Conservation (phyloP, 2,113 vertebrate genomes). For the Hypanus sabinus region DNA sequence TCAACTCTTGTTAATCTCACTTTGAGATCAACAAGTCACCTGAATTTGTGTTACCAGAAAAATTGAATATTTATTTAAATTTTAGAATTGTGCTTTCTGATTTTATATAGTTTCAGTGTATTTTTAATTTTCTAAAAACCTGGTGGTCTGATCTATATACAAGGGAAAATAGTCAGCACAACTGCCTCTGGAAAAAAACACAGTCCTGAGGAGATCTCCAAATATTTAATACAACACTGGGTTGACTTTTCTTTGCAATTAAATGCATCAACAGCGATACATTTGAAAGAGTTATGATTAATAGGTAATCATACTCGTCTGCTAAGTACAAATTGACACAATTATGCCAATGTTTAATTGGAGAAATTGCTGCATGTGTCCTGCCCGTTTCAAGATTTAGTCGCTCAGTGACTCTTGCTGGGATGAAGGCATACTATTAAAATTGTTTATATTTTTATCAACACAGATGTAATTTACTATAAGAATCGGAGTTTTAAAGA, state of each 20-base stretch:
- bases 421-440: background rate
- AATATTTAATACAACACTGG: background rate
- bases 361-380: background rate
- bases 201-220: background rate
- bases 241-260: background rate
- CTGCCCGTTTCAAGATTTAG: background rate
- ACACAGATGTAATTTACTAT: background rate
- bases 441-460: slow-evolving; percentile 8
- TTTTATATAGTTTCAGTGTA: background rate
- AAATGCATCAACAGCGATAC: background rate
- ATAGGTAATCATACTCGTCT: background rate
- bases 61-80: background rate
- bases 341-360: background rate
- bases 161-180: background rate
- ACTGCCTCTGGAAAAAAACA: no score
- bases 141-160: background rate
- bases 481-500: background rate
- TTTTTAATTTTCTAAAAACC: background rate
- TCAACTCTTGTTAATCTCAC: background rate
- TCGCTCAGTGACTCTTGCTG: background rate
- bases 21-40: background rate
- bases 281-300: slow-evolving; percentile 4
- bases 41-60: background rate
- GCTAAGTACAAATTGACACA: background rate
- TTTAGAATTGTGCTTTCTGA: background rate